Evolutionary conservation across 92 coral and sea anemone species (phyloP), one percentile per base, ranked within the genome.

Genomic region (Bergia puertoricense): DNA sequence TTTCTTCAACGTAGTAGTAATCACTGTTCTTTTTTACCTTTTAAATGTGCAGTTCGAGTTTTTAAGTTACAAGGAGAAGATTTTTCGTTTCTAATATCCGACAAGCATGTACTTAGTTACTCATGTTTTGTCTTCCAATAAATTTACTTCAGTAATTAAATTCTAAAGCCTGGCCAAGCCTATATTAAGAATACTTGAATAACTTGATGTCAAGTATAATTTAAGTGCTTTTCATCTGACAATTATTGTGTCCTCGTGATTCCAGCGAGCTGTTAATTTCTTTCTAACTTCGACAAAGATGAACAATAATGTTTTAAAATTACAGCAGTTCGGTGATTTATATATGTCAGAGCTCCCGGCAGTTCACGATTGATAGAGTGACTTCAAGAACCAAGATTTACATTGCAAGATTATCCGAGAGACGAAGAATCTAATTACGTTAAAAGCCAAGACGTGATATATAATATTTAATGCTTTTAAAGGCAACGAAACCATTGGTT

Each of bases 81-180:
- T 84, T 83, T 72, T 45, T 62, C 46, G 8, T 36, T 45, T 14
- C 11, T 71, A 46, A 14, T 11, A n/a, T 20, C 42, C 62, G 15
- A n/a, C 56, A 23, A 30, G 23, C 65, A 9, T 5, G n/a, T 14
- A 50, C 39, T 71, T 46, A 46, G 38, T 41, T 30, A 10, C 79
- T 46, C 23, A 22, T 37, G 57, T 46, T 48, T 71, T 84, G 68
- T 6, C 65, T 45, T 84, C 65, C 44, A 39, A 84, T 69, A 84
- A 71, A 71, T 46, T 46, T 84, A 48, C 66, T 45, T 48, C 66
- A 1, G 87, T 84, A 45, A 84, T 68, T 84, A 30, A 84, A 42
- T 20, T 66, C 56, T 39, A 30, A 46, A 46, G 15, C 44, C 48
- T 69, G 44, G 41, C 62, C 30, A 68, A 65, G 75, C 76, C 73